A percentile compares a stretch with the other conserved stretches of the same genome.
Conservation (phyloP, 2,888 invertebrate genomes). For the Ormyrus rosae region DNA sequence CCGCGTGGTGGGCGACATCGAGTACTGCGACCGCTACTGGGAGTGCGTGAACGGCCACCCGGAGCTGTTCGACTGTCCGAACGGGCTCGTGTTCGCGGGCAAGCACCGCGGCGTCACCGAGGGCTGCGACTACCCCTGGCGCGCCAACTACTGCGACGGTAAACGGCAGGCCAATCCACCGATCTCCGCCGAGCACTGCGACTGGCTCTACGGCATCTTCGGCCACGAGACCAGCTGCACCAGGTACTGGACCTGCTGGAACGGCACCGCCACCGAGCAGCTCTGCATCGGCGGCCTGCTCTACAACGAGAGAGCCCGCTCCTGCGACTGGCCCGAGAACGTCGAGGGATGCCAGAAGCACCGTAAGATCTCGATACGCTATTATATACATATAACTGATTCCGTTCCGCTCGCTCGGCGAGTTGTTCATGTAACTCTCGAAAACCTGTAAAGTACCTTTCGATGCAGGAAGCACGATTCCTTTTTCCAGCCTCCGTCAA, state of each 20-base stretch:
- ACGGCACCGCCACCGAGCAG: conserved; percentile 94
- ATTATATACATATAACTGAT: no score
- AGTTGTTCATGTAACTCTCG: no score
- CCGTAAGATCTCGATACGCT: conserved; percentile 80
- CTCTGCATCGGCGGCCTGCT: conserved; percentile 93
- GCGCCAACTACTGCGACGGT: conserved; percentile 90
- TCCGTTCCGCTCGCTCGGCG: no score
- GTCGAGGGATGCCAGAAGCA: conserved; percentile 96
- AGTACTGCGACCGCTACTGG: conserved; percentile 91
- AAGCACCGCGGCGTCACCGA: conserved; percentile 92
- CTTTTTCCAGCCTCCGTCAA: no score
- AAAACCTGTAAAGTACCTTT: no score
- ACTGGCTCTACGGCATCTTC: conserved; percentile 95
- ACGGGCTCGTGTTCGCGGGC: conserved; percentile 92
- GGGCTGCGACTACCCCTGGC: conserved; percentile 93
- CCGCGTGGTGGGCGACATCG: conserved; percentile 85
- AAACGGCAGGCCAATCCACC: conserved; percentile 89
- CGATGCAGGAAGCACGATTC: no score
- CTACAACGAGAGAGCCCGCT: conserved; percentile 93
- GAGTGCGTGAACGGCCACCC: conserved; percentile 91
- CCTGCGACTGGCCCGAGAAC: conserved; percentile 96
- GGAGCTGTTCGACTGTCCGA: conserved; percentile 92
- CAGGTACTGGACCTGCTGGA: conserved; percentile 96
- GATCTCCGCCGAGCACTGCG: conserved; percentile 90
- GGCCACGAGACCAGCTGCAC: conserved; percentile 96